Evolutionary conservation across 2,113 vertebrate genomes (phyloP).

Genomic region (Setophaga coronata): DNA sequence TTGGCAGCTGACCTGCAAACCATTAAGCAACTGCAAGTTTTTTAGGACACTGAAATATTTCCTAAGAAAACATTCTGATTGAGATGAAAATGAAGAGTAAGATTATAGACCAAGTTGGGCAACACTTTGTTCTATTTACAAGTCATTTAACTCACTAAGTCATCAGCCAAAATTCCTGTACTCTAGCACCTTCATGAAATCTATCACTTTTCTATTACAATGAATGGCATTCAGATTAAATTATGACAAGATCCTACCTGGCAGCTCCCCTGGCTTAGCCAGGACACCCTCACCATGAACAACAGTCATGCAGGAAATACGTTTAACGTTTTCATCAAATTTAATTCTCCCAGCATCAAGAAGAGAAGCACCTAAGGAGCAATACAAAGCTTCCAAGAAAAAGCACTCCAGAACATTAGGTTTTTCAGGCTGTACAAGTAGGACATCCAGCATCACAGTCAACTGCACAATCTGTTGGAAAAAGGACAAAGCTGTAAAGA

Average conservation of each 20-base stretch:
- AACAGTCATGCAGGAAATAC: constrained; percentile 76
- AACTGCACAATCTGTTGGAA: constrained; percentile 85
- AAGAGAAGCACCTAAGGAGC: constrained; percentile 87
- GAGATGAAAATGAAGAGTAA: not conserved
- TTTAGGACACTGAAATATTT: not conserved
- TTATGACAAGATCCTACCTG: constrained; percentile 76
- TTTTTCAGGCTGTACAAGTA: constrained; percentile 70
- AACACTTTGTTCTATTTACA: not conserved
- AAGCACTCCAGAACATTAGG: constrained; percentile 83
- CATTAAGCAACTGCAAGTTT: not conserved
- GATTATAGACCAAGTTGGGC: not conserved
- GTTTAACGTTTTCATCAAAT: constrained; percentile 88
- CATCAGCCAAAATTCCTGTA: not conserved
- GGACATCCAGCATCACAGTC: constrained; percentile 82
- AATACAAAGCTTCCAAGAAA: constrained; percentile 93
- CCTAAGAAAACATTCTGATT: not conserved
- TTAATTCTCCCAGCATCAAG: constrained; percentile 77
- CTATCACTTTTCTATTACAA: not conserved
- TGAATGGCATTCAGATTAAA: not conserved
- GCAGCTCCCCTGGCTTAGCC: constrained; percentile 86
- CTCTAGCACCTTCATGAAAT: not conserved
- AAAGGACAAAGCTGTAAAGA: not conserved
- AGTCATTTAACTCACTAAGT: not conserved
- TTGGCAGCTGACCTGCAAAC: constrained; percentile 83
- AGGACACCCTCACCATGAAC: constrained; percentile 69